Evolutionary conservation across 1,140 invertebrate genomes (phyloP).

Genomic region (Radopholus similis): DNA sequence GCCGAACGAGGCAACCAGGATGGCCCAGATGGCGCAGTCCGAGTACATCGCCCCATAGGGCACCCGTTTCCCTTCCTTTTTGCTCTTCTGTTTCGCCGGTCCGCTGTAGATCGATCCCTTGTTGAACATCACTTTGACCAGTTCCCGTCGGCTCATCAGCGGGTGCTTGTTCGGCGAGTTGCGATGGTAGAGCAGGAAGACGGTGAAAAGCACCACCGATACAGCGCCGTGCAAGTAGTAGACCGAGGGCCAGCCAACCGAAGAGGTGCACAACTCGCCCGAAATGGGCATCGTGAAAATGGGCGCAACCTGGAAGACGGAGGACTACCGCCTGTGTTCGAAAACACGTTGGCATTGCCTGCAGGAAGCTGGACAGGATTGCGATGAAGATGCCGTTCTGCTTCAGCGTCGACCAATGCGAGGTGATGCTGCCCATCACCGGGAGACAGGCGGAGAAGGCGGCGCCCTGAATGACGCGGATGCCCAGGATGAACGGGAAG

Average conservation of each 20-base stretch:
- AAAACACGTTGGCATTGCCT: slow-evolving; percentile 16
- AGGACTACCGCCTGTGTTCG: not conserved
- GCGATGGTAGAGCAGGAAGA: slow-evolving; percentile 51
- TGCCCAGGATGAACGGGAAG: slow-evolving; percentile 39
- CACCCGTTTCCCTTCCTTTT: slow-evolving; percentile 39
- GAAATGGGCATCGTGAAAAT: slow-evolving; percentile 51
- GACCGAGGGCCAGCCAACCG: slow-evolving; percentile 40
- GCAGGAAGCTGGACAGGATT: slow-evolving; percentile 43
- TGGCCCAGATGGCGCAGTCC: slow-evolving; percentile 44
- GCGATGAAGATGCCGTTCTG: slow-evolving; percentile 48
- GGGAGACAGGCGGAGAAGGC: slow-evolving; percentile 44
- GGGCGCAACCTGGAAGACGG: slow-evolving; percentile 40
- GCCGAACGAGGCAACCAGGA: slow-evolving; percentile 43
- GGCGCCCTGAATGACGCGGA: slow-evolving; percentile 47
- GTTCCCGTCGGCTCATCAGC: slow-evolving; percentile 31
- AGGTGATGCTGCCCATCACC: slow-evolving; percentile 43
- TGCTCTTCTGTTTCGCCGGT: slow-evolving; percentile 36
- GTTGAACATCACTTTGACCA: slow-evolving; percentile 41
- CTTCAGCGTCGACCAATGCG: slow-evolving; percentile 47
- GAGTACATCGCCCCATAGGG: slow-evolving; percentile 38
- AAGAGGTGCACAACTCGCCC: slow-evolving; percentile 44
- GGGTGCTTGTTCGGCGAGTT: slow-evolving; percentile 44
- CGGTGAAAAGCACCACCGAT: slow-evolving; percentile 45
- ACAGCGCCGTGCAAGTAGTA: slow-evolving; percentile 48
- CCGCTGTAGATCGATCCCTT: slow-evolving; percentile 47